These are phyloP conservation scores for Oncopeltus fasciatus DNA, from an alignment of 1,140 invertebrate genomes.

Conservation along the genomic window DNA sequence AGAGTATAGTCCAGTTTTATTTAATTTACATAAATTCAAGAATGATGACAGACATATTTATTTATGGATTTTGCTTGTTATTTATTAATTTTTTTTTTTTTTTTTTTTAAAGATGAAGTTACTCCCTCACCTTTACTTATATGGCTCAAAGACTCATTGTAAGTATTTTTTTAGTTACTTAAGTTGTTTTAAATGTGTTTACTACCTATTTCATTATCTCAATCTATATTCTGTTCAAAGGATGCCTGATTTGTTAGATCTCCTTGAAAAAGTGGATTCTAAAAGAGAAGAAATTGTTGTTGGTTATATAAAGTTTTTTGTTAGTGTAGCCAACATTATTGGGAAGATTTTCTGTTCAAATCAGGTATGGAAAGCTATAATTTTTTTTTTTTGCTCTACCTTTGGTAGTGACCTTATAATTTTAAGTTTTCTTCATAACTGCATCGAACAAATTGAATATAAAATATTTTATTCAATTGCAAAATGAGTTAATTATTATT, in stretches of 20 bases:
- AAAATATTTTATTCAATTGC: no score
- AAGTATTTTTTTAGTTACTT: conserved; percentile 25
- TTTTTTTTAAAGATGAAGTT: conserved; percentile 28
- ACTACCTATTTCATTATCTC: not conserved
- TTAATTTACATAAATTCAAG: not conserved
- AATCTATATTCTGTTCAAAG: conserved; percentile 22
- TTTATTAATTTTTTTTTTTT: not conserved
- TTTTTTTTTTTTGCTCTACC: no score
- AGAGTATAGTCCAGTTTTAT: not conserved
- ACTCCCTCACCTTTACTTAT: conserved; percentile 38
- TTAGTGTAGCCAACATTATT: conserved; percentile 7
- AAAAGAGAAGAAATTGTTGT: conserved; percentile 26
- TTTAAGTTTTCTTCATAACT: no score
- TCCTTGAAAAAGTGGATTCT: conserved; percentile 28
- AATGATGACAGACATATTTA: no score
- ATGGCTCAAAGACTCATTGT: conserved; percentile 39
- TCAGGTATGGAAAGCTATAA: no score
- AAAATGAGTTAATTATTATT: no score
- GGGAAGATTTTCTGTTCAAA: not conserved
- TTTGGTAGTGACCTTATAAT: no score
- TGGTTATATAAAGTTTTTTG: conserved; percentile 27
- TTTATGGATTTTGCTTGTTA: no score
- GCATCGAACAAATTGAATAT: no score
- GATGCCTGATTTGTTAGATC: conserved; percentile 32
- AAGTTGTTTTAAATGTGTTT: not conserved